A percentile compares a stretch with the other conserved stretches of the same genome.
These are phyloP conservation scores for Sinohyriopsis cumingii DNA, from an alignment of 2,888 invertebrate species.

Conservation along the genomic window DNA sequence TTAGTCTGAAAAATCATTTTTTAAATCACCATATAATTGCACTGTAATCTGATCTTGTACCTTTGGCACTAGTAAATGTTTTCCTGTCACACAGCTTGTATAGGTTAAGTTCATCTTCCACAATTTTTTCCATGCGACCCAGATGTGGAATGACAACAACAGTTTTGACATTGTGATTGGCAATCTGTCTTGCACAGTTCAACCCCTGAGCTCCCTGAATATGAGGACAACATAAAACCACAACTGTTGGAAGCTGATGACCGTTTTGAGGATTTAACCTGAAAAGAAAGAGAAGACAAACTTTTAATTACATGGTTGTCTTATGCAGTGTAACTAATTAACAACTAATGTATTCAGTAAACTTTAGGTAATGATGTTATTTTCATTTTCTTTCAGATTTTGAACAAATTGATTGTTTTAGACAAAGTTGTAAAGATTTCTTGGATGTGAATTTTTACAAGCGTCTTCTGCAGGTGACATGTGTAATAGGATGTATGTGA, in stretches of 20 bases:
- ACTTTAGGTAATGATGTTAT: background rate
- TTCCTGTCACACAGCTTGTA: constrained; percentile 78
- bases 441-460: no score
- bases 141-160: constrained; percentile 76
- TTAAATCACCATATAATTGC: no score
- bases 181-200: constrained; percentile 82
- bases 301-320: background rate
- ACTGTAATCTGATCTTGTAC: constrained; percentile 28
- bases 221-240: constrained; percentile 83
- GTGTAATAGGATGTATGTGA: no score
- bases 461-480: no score
- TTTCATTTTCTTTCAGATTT: no score
- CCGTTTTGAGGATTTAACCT: constrained; percentile 88
- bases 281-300: background rate
- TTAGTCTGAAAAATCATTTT: no score
- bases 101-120: constrained; percentile 78
- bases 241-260: constrained; percentile 89
- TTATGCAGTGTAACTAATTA: background rate
- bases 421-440: no score
- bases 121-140: constrained; percentile 57
- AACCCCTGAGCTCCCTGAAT: constrained; percentile 80
- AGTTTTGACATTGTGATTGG: constrained; percentile 86
- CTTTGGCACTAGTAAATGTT: constrained; percentile 62
- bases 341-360: background rate
- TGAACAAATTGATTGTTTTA: no score